Conservation (phyloP, 2,113 vertebrate genomes). For the Ciconia boyciana region DNA sequence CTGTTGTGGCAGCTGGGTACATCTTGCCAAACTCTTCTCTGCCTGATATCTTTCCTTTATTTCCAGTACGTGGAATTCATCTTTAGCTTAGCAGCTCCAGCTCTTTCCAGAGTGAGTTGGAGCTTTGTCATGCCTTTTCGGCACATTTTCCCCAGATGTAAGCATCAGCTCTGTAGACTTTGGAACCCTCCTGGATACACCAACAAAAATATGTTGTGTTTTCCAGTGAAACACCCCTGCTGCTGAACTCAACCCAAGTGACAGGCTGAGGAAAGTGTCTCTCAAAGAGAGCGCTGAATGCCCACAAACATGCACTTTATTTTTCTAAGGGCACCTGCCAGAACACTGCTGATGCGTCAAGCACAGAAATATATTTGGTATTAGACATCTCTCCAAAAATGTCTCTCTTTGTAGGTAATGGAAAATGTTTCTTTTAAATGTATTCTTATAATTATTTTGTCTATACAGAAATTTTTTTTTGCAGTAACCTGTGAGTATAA, state of each 20-base stretch:
- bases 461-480: not conserved
- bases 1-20: not conserved
- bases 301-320: slow-evolving; percentile 18
- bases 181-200: not conserved
- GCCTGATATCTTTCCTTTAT: not conserved
- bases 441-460: not conserved
- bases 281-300: not conserved
- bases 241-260: not conserved
- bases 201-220: not conserved
- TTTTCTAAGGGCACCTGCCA: slow-evolving; percentile 28
- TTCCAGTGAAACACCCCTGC: slow-evolving; percentile 42
- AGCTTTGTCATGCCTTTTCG: not conserved
- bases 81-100: not conserved
- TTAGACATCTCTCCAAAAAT: not conserved
- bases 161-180: slow-evolving; percentile 16
- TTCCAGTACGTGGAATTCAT: not conserved
- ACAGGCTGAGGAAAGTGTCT: slow-evolving; percentile 17
- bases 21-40: not conserved
- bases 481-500: not conserved
- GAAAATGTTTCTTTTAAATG: not conserved
- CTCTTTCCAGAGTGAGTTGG: not conserved
- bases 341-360: not conserved
- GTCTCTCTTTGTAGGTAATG: not conserved
- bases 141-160: slow-evolving; percentile 30
- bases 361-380: not conserved